phyloP scores from a whole-genome alignment of 2,888 invertebrate genomes.

The Galeruca laticollis region DNA sequence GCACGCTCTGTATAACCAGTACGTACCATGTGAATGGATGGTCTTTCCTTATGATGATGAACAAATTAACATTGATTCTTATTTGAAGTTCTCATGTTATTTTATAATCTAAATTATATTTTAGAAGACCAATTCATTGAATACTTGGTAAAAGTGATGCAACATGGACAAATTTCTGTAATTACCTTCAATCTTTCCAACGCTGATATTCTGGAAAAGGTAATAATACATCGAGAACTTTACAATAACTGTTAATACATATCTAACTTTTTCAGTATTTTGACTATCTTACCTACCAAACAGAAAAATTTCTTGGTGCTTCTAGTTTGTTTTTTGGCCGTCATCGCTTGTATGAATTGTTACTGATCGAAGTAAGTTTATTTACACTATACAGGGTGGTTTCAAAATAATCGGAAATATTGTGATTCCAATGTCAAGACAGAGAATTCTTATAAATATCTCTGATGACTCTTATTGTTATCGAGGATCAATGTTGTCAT shows the following conservation, averaged over 20 bases:
- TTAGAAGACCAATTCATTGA: conserved; percentile 57
- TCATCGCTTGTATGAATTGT: conserved; percentile 70
- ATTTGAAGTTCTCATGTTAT: neutral
- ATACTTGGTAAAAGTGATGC: conserved; percentile 52
- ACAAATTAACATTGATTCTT: neutral
- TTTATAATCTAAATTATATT: conserved; percentile 14
- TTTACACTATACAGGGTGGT: neutral
- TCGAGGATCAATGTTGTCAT: no score
- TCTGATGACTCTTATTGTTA: no score
- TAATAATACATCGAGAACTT: conserved; percentile 39
- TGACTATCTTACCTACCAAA: conserved; percentile 67
- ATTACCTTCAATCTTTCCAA: conserved; percentile 61
- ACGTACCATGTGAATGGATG: no score
- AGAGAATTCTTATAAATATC: no score
- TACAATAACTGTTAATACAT: neutral
- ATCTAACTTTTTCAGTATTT: conserved; percentile 67
- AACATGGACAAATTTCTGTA: conserved; percentile 54
- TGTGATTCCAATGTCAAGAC: no score
- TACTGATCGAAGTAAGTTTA: conserved; percentile 69
- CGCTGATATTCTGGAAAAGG: conserved; percentile 58
- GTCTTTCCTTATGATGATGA: no score
- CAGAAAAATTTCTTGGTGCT: conserved; percentile 68
- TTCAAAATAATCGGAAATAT: no score
- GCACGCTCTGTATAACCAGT: no score
- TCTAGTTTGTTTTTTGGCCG: conserved; percentile 71